Evolutionary conservation across 2,113 vertebrate species (phyloP).

Genomic region (Cyphomyrus plagiostoma): DNA sequence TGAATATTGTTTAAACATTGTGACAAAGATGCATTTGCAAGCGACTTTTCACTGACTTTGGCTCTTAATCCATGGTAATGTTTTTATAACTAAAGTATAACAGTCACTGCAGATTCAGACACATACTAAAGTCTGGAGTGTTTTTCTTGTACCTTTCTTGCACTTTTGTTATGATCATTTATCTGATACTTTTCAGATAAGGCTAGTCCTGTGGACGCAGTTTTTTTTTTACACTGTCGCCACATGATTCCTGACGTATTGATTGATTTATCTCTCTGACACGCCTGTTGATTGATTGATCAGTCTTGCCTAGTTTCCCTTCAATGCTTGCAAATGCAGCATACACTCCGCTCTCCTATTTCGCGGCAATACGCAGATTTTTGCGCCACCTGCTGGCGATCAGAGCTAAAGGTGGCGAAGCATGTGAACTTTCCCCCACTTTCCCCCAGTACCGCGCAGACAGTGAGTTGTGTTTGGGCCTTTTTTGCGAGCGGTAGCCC

Average conservation of each 20-base stretch:
- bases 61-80: not conserved
- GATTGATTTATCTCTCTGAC: not conserved
- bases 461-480: not conserved
- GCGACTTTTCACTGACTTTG: not conserved
- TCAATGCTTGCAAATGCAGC: not conserved
- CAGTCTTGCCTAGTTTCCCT: not conserved
- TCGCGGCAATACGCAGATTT: not conserved
- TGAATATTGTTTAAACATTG: not conserved
- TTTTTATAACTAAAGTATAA: not conserved
- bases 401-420: not conserved
- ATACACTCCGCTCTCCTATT: not conserved
- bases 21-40: not conserved
- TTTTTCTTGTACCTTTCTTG: not conserved
- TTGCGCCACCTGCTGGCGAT: conserved; percentile 13
- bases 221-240: not conserved
- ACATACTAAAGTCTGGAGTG: not conserved
- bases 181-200: not conserved
- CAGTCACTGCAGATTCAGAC: not conserved
- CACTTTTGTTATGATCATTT: not conserved
- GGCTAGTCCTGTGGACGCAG: not conserved
- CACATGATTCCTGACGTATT: not conserved
- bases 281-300: not conserved
- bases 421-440: conserved; percentile 22
- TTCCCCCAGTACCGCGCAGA: not conserved
- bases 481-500: not conserved